Conservation (phyloP, 1,140 invertebrate genomes). For the Zeugodacus cucurbitae region DNA sequence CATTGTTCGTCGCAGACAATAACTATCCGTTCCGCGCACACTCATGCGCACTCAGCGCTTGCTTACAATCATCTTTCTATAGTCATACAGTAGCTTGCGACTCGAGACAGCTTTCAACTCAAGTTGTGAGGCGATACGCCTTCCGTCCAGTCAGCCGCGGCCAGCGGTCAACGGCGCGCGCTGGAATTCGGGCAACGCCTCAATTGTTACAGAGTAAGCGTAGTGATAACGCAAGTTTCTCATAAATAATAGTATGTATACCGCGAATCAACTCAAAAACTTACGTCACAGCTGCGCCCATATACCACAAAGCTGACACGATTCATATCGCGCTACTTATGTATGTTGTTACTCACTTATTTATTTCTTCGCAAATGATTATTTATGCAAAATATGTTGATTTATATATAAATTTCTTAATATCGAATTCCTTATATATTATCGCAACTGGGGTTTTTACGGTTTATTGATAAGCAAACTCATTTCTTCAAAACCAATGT, state of each 20-base stretch:
- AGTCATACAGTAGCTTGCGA: not conserved
- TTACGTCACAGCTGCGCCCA: not conserved
- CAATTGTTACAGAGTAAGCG: not conserved
- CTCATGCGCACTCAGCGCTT: not conserved
- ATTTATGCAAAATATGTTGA: not conserved
- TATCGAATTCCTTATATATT: no score
- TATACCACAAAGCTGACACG: not conserved
- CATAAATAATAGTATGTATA: not conserved
- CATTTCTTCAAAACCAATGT: no score
- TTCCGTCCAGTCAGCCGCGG: not conserved
- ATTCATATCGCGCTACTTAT: not conserved
- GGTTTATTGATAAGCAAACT: no score
- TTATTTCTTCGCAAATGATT: not conserved
- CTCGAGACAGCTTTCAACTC: not conserved
- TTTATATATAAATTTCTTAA: no score
- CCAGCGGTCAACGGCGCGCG: not conserved
- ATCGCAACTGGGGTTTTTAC: no score
- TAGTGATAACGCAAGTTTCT: not conserved
- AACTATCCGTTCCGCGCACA: not conserved
- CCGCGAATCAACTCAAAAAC: not conserved
- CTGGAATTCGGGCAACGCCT: constrained; percentile 28
- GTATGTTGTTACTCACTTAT: not conserved
- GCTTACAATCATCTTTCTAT: not conserved
- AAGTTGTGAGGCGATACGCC: not conserved
- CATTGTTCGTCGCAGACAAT: not conserved